A percentile compares a stretch with the other conserved stretches of the same genome.
phyloP scores from a whole-genome alignment of 2,797 vertebrate genomes.

The Lateolabrax maculatus region DNA sequence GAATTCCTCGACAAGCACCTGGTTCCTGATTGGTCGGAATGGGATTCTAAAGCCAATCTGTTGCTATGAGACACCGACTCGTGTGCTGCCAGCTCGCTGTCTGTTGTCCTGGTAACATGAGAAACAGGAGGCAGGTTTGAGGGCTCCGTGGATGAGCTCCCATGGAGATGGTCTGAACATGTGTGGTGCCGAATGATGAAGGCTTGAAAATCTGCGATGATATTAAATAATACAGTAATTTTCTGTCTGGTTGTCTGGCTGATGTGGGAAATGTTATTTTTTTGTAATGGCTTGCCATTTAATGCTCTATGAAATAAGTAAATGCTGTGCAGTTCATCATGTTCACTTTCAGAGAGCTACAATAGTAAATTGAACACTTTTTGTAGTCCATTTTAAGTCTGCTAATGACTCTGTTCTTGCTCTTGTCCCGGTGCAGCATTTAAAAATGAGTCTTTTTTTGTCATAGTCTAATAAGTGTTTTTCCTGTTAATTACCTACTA shows the following conservation, averaged over 20 bases:
- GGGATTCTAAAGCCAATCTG: slow-evolving; percentile 77
- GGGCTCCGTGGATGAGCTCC: slow-evolving; percentile 58
- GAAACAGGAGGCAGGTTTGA: slow-evolving; percentile 72
- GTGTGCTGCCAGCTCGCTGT: slow-evolving; percentile 63
- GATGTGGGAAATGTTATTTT: neutral
- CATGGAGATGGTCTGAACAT: slow-evolving; percentile 59
- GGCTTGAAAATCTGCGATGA: slow-evolving; percentile 38
- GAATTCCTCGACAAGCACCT: slow-evolving; percentile 60
- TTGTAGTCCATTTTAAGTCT: neutral
- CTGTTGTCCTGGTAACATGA: slow-evolving; percentile 83
- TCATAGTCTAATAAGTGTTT: neutral
- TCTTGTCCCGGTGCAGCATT: no score
- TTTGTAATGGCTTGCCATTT: neutral
- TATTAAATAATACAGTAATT: slow-evolving; percentile 41
- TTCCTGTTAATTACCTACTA: neutral
- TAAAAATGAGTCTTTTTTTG: neutral
- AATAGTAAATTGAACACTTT: neutral
- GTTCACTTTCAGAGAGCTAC: neutral
- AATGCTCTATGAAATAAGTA: neutral
- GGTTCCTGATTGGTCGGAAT: slow-evolving; percentile 70
- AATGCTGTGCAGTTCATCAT: neutral
- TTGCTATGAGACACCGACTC: slow-evolving; percentile 76
- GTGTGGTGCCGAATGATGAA: slow-evolving; percentile 62
- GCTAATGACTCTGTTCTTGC: no score
- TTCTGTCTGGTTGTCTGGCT: slow-evolving; percentile 17